These are phyloP conservation scores for Gymnodraco acuticeps DNA, from an alignment of 2,797 vertebrate species.

Conservation along the genomic window DNA sequence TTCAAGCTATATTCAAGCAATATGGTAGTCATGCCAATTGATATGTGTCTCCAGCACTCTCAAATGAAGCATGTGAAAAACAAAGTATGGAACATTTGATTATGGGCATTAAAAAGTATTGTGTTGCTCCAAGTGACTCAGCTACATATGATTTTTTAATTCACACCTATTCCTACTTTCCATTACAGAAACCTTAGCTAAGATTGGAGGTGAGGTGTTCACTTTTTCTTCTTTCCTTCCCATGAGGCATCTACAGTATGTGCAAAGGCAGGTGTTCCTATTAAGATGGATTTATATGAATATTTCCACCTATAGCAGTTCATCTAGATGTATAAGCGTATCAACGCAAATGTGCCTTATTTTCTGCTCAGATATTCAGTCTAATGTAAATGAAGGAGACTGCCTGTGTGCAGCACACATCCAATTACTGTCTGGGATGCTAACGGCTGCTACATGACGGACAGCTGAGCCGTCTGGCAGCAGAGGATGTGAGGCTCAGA, in stretches of 20 bases:
- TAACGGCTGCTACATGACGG: slow-evolving; percentile 70
- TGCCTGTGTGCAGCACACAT: slow-evolving; percentile 53
- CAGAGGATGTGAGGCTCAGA: slow-evolving; percentile 63
- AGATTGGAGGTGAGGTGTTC: neutral
- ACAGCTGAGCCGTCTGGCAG: slow-evolving; percentile 69
- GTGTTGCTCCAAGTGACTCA: slow-evolving; percentile 25
- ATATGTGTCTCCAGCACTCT: slow-evolving; percentile 30
- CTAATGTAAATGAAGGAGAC: slow-evolving; percentile 60
- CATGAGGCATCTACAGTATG: slow-evolving; percentile 13
- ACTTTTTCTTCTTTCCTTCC: neutral
- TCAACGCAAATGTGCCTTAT: slow-evolving; percentile 7
- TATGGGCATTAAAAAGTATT: slow-evolving; percentile 29
- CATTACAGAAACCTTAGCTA: slow-evolving; percentile 6
- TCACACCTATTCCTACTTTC: neutral
- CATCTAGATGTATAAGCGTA: slow-evolving; percentile 34
- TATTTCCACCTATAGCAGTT: slow-evolving; percentile 30
- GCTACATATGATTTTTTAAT: slow-evolving; percentile 23
- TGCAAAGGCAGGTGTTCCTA: slow-evolving; percentile 27
- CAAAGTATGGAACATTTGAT: slow-evolving; percentile 57
- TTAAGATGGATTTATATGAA: slow-evolving; percentile 24
- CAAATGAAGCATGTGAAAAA: slow-evolving; percentile 46
- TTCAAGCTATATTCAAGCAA: slow-evolving; percentile 18
- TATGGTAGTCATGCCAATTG: slow-evolving; percentile 29
- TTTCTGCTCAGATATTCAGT: slow-evolving; percentile 53
- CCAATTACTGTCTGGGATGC: slow-evolving; percentile 75